Percentiles rank a stretch among this genome's conserved stretches.
Conservation (phyloP, 2,888 invertebrate species). For the Unio delphinus region DNA sequence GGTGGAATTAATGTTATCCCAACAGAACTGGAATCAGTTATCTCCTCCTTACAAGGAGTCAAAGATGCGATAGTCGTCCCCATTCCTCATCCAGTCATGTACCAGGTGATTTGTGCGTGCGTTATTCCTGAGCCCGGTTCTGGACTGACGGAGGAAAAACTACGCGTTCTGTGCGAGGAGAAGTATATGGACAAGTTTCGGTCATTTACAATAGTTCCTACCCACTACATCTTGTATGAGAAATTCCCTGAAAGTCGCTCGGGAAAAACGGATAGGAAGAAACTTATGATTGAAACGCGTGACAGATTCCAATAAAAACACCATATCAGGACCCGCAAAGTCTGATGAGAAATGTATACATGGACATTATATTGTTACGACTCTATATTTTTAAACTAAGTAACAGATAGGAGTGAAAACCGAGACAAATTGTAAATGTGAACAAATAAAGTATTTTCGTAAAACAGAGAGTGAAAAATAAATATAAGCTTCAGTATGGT, state of each 20-base stretch:
- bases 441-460: no score
- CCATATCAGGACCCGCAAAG: no score
- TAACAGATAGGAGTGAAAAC: no score
- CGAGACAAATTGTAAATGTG: no score
- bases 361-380: no score
- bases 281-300: neutral
- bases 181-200: constrained; percentile 1
- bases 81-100: constrained; percentile 2
- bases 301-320: constrained; percentile 2
- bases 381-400: no score
- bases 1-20: constrained; percentile 21
- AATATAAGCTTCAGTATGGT: no score
- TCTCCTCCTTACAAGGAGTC: constrained; percentile 8
- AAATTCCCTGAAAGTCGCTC: constrained; percentile 1
- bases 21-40: constrained; percentile 12
- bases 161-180: constrained; percentile 3
- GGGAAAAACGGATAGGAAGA: neutral
- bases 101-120: constrained; percentile 8
- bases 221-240: constrained; percentile 1
- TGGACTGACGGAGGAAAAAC: constrained; percentile 4
- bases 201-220: constrained; percentile 3
- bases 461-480: no score
- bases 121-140: neutral
- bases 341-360: no score
- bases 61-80: constrained; percentile 1